Conservation (phyloP, 2,113 vertebrate species). For the Ictalurus furcatus region DNA sequence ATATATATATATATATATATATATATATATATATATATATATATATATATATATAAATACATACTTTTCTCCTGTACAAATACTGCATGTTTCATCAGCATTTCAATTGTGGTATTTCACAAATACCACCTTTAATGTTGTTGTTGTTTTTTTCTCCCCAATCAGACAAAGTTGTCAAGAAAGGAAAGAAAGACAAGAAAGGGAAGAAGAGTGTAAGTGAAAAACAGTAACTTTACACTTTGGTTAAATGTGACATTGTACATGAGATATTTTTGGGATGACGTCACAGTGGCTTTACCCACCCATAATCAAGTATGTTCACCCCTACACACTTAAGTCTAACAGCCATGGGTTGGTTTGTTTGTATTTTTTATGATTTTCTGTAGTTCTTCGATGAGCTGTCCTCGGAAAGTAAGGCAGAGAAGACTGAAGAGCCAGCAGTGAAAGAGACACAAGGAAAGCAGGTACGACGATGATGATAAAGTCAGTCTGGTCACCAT, state of each 20-base stretch:
- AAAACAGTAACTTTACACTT: background rate
- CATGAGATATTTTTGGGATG: background rate
- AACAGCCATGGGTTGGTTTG: background rate
- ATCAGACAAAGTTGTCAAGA: constrained; percentile 77
- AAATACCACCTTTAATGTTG: background rate
- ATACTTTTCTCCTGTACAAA: background rate
- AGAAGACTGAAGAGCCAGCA: constrained; percentile 68
- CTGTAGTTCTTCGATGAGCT: constrained; percentile 88
- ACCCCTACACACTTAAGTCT: background rate
- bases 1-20: too few relatives aligned
- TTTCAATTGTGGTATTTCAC: background rate
- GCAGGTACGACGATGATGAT: constrained; percentile 66
- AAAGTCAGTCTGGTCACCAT: background rate
- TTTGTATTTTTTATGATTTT: background rate
- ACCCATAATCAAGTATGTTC: background rate
- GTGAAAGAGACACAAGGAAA: constrained; percentile 74
- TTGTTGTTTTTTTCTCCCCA: background rate
- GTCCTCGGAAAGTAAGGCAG: constrained; percentile 76
- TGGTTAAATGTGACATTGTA: background rate
- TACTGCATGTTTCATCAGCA: background rate
- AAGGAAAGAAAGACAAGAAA: constrained; percentile 86
- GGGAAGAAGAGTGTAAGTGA: constrained; percentile 85
- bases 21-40: too few relatives aligned
- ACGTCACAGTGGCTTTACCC: background rate
- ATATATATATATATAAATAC: too few relatives aligned